Conservation (phyloP, 2,797 vertebrate species). For the Pteronotus mesoamericanus region DNA sequence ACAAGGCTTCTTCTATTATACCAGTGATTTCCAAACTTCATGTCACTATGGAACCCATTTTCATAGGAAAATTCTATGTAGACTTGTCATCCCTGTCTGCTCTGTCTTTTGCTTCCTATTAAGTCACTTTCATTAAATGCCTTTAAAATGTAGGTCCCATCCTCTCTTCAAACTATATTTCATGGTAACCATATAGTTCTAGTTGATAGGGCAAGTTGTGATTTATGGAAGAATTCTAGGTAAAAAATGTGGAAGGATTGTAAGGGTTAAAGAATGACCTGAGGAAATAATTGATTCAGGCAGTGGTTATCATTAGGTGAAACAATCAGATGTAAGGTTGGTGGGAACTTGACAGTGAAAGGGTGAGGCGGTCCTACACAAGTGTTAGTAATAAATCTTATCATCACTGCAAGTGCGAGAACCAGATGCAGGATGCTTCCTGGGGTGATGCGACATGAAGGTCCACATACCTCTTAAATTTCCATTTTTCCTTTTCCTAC, state of each 20-base stretch:
- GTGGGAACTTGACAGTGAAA: neutral
- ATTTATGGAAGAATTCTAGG: neutral
- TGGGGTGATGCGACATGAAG: neutral
- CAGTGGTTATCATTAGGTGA: neutral
- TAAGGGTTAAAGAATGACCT: neutral
- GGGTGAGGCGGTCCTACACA: neutral
- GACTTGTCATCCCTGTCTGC: neutral
- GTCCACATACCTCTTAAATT: neutral
- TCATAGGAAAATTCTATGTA: neutral
- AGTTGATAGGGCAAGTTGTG: neutral
- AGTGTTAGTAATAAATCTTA: neutral
- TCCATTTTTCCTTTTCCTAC: neutral
- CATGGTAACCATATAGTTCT: neutral
- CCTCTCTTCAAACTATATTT: neutral
- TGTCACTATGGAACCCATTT: neutral
- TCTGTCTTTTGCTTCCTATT: neutral
- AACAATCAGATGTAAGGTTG: neutral
- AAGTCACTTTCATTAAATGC: neutral
- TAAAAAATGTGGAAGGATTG: neutral
- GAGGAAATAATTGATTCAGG: neutral
- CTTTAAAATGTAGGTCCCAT: neutral
- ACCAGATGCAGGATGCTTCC: neutral
- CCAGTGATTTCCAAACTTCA: neutral
- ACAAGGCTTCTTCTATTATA: neutral
- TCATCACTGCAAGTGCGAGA: neutral